A percentile compares a stretch with the other conserved stretches of the same genome.
phyloP scores from a whole-genome alignment of 2,113 vertebrate genomes.

The Boleophthalmus pectinirostris region DNA sequence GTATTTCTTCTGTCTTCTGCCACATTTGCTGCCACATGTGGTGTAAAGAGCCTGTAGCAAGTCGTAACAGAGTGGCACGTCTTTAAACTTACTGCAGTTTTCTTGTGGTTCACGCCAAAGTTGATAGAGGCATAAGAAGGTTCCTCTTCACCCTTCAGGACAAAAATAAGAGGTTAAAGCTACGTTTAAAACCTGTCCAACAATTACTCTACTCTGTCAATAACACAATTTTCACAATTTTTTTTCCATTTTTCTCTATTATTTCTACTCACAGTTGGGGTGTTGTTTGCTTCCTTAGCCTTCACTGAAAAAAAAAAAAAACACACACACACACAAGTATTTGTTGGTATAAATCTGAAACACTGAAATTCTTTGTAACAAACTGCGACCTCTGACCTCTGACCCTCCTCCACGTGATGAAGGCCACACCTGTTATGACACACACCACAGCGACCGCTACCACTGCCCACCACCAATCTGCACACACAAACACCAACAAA shows the following conservation, averaged over 20 bases:
- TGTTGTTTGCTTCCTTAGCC: not conserved
- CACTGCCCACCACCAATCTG: not conserved
- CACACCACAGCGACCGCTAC: not conserved
- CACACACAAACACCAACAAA: not conserved
- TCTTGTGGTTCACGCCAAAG: not conserved
- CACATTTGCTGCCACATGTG: no score
- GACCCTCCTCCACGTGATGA: not conserved
- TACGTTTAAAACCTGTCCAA: not conserved
- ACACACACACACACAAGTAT: not conserved
- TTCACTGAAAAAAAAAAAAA: conserved; percentile 2
- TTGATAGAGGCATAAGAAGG: not conserved
- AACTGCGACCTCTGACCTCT: not conserved
- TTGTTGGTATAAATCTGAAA: not conserved
- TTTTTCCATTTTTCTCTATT: not conserved
- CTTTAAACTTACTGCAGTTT: not conserved
- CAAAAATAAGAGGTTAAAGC: not conserved
- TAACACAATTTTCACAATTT: not conserved
- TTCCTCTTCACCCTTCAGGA: not conserved
- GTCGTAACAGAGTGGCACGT: no score
- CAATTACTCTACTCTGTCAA: not conserved
- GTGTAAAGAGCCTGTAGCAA: no score
- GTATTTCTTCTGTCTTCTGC: no score
- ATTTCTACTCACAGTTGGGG: not conserved
- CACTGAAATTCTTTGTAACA: not conserved
- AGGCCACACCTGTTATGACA: not conserved